phyloP scores from a whole-genome alignment of 2,797 vertebrate species.

The Falco peregrinus region DNA sequence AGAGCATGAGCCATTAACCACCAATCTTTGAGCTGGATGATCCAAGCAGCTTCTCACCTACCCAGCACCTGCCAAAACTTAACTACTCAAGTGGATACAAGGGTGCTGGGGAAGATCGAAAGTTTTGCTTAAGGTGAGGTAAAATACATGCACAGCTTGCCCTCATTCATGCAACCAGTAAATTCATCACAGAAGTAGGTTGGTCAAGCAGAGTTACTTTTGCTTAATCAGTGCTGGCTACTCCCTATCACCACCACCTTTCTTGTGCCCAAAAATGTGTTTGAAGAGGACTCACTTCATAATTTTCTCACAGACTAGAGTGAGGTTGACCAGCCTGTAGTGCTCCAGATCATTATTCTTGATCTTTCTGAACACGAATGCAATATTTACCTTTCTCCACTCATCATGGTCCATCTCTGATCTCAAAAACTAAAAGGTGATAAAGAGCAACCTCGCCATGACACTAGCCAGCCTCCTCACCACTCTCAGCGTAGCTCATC shows the following conservation, averaged over 20 bases:
- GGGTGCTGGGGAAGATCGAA: background rate
- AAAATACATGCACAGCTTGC: background rate
- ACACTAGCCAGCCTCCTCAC: background rate
- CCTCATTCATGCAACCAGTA: background rate
- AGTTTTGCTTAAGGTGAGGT: background rate
- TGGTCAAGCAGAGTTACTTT: background rate
- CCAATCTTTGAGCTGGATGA: background rate
- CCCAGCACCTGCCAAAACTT: fast-evolving
- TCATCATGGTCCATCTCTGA: background rate
- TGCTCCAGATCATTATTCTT: background rate
- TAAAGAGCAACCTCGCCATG: background rate
- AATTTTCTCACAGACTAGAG: background rate
- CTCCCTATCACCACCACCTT: background rate
- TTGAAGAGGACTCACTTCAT: background rate
- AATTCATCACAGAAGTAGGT: background rate
- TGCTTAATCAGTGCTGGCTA: background rate
- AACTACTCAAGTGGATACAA: background rate
- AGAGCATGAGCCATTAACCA: background rate
- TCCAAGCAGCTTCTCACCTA: background rate
- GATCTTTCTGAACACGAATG: background rate
- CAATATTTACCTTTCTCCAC: background rate
- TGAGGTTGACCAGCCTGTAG: background rate
- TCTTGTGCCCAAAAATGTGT: background rate
- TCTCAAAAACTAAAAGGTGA: background rate
- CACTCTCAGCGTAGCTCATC: background rate